Conservation (phyloP, 1,140 invertebrate genomes). For the Limonius californicus region DNA sequence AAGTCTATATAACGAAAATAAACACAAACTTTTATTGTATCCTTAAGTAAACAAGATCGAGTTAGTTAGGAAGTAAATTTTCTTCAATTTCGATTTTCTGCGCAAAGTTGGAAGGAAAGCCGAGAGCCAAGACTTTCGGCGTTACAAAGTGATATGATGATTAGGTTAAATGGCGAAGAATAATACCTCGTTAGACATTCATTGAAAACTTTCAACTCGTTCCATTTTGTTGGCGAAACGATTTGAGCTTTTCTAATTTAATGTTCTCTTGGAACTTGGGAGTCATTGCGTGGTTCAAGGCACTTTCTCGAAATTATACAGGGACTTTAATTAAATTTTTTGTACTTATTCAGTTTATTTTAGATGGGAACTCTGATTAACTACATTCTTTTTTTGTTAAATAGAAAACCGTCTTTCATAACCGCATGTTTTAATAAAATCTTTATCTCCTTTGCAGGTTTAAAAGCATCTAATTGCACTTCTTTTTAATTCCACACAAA, state of each 20-base stretch:
- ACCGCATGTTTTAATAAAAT: background rate
- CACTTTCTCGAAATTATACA: conserved; percentile 21
- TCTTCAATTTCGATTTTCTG: background rate
- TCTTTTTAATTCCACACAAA: background rate
- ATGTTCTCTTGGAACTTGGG: conserved; percentile 31
- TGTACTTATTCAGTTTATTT: conserved; percentile 15
- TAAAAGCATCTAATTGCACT: background rate
- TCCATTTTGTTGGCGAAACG: conserved; percentile 38
- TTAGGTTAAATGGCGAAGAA: conserved; percentile 45
- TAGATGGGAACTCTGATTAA: conserved; percentile 7
- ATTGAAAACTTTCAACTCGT: conserved; percentile 44
- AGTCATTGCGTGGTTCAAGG: conserved; percentile 29
- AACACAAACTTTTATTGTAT: background rate
- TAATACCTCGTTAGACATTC: conserved; percentile 45
- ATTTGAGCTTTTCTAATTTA: conserved; percentile 43
- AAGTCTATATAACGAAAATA: background rate
- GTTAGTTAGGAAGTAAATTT: conserved; percentile 1
- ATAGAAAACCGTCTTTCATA: background rate
- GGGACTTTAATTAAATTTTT: conserved; percentile 32
- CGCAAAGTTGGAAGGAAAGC: background rate
- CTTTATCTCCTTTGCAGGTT: background rate
- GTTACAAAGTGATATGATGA: conserved; percentile 45
- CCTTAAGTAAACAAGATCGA: background rate
- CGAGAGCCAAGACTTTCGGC: conserved; percentile 7
- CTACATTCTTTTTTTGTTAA: conserved; percentile 10